Evolutionary conservation across 2,797 vertebrate species (phyloP), one percentile per base, ranked within the genome.

Genomic region (Manis javanica): DNA sequence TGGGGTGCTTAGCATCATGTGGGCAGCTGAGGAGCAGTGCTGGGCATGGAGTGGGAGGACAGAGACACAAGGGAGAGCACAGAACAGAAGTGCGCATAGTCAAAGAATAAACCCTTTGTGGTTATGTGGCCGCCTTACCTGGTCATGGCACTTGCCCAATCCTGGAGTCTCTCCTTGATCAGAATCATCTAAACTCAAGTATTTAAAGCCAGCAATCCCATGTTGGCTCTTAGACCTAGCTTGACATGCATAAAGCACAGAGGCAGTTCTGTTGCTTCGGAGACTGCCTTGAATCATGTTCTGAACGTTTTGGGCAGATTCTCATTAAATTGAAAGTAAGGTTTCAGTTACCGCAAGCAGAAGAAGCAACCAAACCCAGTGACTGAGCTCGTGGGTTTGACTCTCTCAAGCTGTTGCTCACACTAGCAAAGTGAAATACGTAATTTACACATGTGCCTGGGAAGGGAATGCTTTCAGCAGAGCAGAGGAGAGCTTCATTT

Each of bases 261-360:
- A 82, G 88, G 37, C 46, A 24, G 11, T 74, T 83, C 34, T 51
- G 29, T 63, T 39, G 23, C 69, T 84, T 92, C 79, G n/a, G 66
- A 88, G 81, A 59, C n/a, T 82, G 23, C 61, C 55, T n/a, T 77
- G 39, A 42, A 83, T 96, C 74, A 8, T 75, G 11, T 66, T 93
- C 87, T 94, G 90, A 96, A 90, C 88, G 84, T n/a, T 31, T 3
- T 42, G 46, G 95, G 37, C 68, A 66, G 82, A 69, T 63, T 92
- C 77, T 89, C 11, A 0, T 91, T 78, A 64, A 82, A 86, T 71
- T 24, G 46, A 61, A 91, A 94, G 46, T 96, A 69, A 53, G 68
- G 68, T 95, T 96, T 96, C 90, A 53, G 34, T 81, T 86, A 37
- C 23, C 86, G 86, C 94, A 95, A 83, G 92, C 95, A 83, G 24